A percentile compares a stretch with the other conserved stretches of the same genome.
Conservation (phyloP, 1,140 invertebrate genomes). For the Trichogramma pretiosum region DNA sequence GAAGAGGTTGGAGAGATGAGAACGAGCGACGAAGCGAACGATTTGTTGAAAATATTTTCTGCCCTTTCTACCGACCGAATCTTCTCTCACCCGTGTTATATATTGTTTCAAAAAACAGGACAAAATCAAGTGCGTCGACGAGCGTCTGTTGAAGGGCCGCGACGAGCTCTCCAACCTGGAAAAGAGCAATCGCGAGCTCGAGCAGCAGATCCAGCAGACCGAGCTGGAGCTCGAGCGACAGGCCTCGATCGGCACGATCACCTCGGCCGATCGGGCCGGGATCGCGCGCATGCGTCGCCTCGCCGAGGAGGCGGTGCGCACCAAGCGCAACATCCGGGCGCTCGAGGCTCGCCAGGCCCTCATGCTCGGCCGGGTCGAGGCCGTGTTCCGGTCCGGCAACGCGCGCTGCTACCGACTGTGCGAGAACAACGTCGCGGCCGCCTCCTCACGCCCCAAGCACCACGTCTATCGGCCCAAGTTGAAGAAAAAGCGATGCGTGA, state of each 20-base stretch:
- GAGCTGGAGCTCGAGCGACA: conserved; percentile 23
- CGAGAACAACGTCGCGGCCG: too few relatives aligned
- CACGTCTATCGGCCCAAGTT: background rate
- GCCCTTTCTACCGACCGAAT: too few relatives aligned
- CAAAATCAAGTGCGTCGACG: conserved; percentile 35
- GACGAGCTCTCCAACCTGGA: conserved; percentile 31
- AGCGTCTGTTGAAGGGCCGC: conserved; percentile 31
- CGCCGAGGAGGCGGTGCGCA: conserved; percentile 28
- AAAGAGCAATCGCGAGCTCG: conserved; percentile 28
- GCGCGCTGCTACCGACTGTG: background rate
- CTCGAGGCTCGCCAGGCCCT: conserved; percentile 28
- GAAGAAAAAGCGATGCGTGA: conserved; percentile 13
- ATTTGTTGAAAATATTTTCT: too few relatives aligned
- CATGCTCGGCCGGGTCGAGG: conserved; percentile 29
- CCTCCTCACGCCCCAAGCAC: too few relatives aligned
- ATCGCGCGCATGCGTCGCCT: conserved; percentile 30
- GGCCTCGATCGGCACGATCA: conserved; percentile 29
- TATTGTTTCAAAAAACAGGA: too few relatives aligned
- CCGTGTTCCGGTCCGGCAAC: conserved; percentile 15
- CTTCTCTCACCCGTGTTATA: too few relatives aligned
- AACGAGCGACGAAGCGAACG: too few relatives aligned
- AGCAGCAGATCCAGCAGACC: conserved; percentile 21
- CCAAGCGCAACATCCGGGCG: conserved; percentile 14
- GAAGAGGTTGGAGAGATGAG: background rate
- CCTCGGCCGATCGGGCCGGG: conserved; percentile 33